phyloP scores from a whole-genome alignment of 2,113 vertebrate species.

The Ahaetulla prasina region DNA sequence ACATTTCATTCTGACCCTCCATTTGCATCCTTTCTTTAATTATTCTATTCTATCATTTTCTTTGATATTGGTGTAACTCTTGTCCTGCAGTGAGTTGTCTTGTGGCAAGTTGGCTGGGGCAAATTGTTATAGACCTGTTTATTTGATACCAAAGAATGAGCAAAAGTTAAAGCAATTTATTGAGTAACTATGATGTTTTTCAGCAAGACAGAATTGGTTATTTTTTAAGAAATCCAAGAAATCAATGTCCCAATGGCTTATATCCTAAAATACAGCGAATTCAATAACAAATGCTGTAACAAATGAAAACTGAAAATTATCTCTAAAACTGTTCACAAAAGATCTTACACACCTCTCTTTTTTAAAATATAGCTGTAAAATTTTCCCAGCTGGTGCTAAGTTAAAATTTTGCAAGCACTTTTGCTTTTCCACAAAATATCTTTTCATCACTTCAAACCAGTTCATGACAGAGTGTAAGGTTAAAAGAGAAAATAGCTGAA shows the following conservation, averaged over 20 bases:
- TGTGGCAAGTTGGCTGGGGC: background rate
- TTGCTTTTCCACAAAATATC: background rate
- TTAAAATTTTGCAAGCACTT: background rate
- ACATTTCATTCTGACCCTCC: background rate
- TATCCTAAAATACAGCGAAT: background rate
- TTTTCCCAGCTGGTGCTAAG: background rate
- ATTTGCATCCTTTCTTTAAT: background rate
- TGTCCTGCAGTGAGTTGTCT: background rate
- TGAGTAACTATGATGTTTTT: background rate
- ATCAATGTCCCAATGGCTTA: constrained; percentile 2
- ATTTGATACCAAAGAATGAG: background rate
- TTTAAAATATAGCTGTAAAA: background rate
- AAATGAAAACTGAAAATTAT: background rate
- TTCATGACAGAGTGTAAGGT: background rate
- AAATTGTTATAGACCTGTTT: background rate
- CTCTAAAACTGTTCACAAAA: background rate
- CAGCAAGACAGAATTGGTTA: background rate
- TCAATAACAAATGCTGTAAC: constrained; percentile 4
- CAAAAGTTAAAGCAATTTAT: constrained; percentile 5
- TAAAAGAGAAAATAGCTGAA: background rate
- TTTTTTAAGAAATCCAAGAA: constrained; percentile 13
- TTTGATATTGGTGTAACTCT: background rate
- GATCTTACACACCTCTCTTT: background rate
- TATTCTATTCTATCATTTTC: background rate
- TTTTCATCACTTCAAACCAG: too few species aligned